phyloP scores from a whole-genome alignment of 2,797 vertebrate species.

The Propithecus perrieri region DNA sequence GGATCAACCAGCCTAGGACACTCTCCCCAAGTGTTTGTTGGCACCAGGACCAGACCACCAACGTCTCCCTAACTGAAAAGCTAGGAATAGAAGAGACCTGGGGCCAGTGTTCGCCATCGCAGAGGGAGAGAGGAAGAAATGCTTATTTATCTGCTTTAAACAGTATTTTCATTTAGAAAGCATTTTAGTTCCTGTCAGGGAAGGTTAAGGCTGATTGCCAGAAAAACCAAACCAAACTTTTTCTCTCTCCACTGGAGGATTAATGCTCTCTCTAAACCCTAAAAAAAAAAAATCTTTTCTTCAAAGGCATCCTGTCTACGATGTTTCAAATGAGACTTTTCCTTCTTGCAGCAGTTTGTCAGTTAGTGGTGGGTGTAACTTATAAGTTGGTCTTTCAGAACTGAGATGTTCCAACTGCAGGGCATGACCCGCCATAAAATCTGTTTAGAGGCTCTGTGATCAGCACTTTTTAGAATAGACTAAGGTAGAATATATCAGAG shows the following conservation, averaged over 20 bases:
- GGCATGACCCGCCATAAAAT: background rate
- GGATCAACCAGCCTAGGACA: slow-evolving; percentile 42
- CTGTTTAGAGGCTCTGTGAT: background rate
- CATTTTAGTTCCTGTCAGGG: slow-evolving; percentile 82
- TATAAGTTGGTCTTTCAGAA: slow-evolving; percentile 10
- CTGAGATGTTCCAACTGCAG: background rate
- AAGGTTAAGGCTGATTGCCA: slow-evolving; percentile 82
- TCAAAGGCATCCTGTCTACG: slow-evolving; percentile 80
- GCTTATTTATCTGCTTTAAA: slow-evolving; percentile 75
- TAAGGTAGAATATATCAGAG: background rate
- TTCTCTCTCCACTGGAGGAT: slow-evolving; percentile 76
- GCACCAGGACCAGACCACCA: slow-evolving; percentile 83
- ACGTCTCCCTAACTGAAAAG: slow-evolving; percentile 77
- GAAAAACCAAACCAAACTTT: slow-evolving; percentile 78
- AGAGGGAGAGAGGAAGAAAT: slow-evolving; percentile 69
- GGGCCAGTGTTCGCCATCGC: slow-evolving; percentile 68
- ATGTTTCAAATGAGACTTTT: slow-evolving; percentile 76
- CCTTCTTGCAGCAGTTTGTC: slow-evolving; percentile 65
- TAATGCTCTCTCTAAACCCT: slow-evolving; percentile 80
- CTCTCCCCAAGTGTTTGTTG: slow-evolving; percentile 60
- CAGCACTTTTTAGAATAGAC: background rate
- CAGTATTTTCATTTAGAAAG: slow-evolving; percentile 83
- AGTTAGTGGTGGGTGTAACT: slow-evolving; percentile 53
- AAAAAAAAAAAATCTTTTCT: slow-evolving; percentile 31
- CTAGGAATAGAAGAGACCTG: slow-evolving; percentile 76